These are phyloP conservation scores for Lophura nycthemera DNA, from an alignment of 2,113 vertebrate genomes.

Conservation along the genomic window DNA sequence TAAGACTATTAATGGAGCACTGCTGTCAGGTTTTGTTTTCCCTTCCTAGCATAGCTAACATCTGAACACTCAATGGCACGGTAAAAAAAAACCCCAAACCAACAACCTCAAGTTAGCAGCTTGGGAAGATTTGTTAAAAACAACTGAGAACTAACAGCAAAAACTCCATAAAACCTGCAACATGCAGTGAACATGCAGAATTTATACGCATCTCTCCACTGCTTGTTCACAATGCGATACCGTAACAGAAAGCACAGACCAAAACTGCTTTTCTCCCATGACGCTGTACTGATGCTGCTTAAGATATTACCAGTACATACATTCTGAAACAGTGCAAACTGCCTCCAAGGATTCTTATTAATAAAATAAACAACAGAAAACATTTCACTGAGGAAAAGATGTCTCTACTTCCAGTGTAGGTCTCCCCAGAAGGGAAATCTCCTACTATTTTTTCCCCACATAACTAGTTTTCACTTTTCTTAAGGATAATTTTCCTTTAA, in stretches of 20 bases:
- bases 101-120: background rate
- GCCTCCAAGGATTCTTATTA: background rate
- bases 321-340: background rate
- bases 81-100: background rate
- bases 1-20: background rate
- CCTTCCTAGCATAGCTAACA: background rate
- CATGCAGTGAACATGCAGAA: background rate
- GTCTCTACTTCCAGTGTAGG: background rate
- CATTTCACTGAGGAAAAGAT: background rate
- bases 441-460: background rate
- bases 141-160: background rate
- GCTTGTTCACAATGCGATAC: background rate
- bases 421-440: background rate
- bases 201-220: fast-evolving
- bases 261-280: background rate
- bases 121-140: background rate
- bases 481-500: background rate
- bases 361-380: background rate
- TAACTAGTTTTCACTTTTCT: background rate
- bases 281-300: background rate
- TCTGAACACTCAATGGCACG: background rate
- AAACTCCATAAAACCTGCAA: background rate
- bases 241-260: background rate
- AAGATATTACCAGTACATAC: background rate
- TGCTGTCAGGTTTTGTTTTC: background rate